A percentile compares a stretch with the other conserved stretches of the same genome.
phyloP scores from a whole-genome alignment of 2,113 vertebrate genomes.

The Caranx ignobilis region DNA sequence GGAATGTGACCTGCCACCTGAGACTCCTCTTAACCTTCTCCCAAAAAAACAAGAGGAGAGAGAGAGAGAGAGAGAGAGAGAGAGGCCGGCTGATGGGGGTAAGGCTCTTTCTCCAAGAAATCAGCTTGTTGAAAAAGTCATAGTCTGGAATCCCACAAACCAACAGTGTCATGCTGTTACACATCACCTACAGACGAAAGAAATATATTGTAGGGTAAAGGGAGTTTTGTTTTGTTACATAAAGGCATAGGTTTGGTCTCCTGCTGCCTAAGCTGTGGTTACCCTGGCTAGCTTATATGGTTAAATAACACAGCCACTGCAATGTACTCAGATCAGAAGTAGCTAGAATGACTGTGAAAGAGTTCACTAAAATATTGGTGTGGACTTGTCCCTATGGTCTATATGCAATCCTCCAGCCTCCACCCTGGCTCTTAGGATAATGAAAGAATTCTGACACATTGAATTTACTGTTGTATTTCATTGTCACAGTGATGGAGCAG shows the following conservation, averaged over 20 bases:
- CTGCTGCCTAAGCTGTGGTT: too few species aligned
- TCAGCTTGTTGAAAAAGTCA: conserved; percentile 55
- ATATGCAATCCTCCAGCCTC: too few species aligned
- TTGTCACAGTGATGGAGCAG: neutral
- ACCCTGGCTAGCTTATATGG: too few species aligned
- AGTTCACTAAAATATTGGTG: too few species aligned
- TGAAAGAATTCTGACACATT: neutral
- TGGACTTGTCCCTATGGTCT: too few species aligned
- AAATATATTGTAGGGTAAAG: neutral
- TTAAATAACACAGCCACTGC: too few species aligned
- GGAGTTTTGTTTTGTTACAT: neutral
- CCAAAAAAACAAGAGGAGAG: conserved; percentile 33
- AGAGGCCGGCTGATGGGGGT: neutral
- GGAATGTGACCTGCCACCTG: conserved; percentile 79
- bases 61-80: conserved; percentile 14
- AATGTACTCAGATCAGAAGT: too few species aligned
- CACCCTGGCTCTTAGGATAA: too few species aligned
- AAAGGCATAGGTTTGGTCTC: too few species aligned
- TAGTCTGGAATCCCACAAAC: conserved; percentile 7
- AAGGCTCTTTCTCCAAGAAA: conserved; percentile 55
- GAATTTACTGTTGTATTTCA: neutral
- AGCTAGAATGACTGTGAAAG: too few species aligned
- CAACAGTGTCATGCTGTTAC: neutral
- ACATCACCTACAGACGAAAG: neutral
- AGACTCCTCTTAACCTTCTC: conserved; percentile 74